Base-by-base conservation (phyloP, 2,113 vertebrate genomes). In the human (Homo sapiens) region DNA sequence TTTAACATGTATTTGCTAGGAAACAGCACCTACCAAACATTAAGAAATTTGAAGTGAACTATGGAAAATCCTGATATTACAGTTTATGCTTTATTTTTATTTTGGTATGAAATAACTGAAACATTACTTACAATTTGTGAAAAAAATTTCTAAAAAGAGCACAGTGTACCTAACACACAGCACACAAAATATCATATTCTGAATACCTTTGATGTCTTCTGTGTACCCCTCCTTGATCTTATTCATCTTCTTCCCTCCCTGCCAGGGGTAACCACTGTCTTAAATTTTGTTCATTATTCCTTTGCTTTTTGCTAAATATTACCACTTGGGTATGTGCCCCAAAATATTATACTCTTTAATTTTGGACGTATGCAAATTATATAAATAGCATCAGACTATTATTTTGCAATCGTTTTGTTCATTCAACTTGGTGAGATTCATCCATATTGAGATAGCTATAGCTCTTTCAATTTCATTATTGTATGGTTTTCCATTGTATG, bases 221-320 rank as follows among this genome's bases (percentile, higher is more conserved):
- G 8, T 52, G n/a, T 64, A 64, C 23, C 30, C 40, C 12, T 86
- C 17, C 38, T 38, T 78, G 72, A 84, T 89, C 11, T 35, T 84
- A 79, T 70, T 9, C 48, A 43, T 43, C 27, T 80, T 6, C 48
- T 30, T 68, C 66, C 40, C 38, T 61, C 20, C 38, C 10, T 84
- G 40, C 32, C 12, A 43, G 43, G 72, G 30, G 20, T 82, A 79
- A 89, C 5, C 10, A 23, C 14, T 32, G 3, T 64, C 23, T 14
- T 43, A 61, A 52, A 79, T 79, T 89, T 61, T 70, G 6, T 81
- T 87, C 4, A 40, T 81, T 43, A 35, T 86, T 73, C 9, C 16
- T 86, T 80, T 96, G 20, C 18, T 70, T 61, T 90, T 84, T 79
- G 75, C 52, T 92, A 83, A 78, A 92, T 70, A 55, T 88, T 64